Conservation (phyloP, 2,888 invertebrate species). For the Hecatera dysodea region DNA sequence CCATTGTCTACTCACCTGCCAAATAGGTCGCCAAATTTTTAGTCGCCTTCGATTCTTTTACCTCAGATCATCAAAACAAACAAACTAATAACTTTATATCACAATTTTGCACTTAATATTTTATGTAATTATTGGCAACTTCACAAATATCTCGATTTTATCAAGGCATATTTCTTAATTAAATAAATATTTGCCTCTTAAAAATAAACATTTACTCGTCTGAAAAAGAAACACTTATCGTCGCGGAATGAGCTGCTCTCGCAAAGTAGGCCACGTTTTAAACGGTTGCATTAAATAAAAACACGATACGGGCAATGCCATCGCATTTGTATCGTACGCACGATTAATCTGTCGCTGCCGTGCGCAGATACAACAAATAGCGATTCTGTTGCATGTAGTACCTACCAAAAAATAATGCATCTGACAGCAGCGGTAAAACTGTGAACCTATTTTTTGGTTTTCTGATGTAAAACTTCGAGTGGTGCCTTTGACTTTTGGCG, state of each 20-base stretch:
- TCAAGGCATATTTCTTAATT: too few relatives aligned
- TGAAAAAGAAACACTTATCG: not conserved
- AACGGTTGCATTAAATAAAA: conserved; percentile 55
- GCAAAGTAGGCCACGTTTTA: conserved; percentile 42
- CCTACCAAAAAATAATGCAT: conserved; percentile 20
- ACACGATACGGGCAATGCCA: conserved; percentile 38
- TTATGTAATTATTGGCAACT: too few relatives aligned
- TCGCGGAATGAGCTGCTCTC: conserved; percentile 34
- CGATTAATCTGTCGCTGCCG: conserved; percentile 46
- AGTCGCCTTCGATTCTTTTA: too few relatives aligned
- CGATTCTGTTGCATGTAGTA: conserved; percentile 22
- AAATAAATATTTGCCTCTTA: not conserved
- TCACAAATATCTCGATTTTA: too few relatives aligned
- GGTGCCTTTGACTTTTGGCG: not conserved
- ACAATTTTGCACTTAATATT: too few relatives aligned
- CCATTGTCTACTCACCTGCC: too few relatives aligned
- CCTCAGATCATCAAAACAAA: too few relatives aligned
- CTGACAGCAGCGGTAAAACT: not conserved
- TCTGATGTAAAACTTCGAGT: not conserved
- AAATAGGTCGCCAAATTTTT: too few relatives aligned
- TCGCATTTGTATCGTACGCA: conserved; percentile 54
- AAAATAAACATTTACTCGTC: not conserved
- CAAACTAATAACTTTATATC: too few relatives aligned
- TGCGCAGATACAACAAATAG: conserved; percentile 27
- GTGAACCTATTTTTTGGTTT: not conserved